Percentiles rank a stretch among this genome's conserved stretches.
Evolutionary conservation across 2,797 vertebrate species (phyloP).

Genomic region (Sardinella longiceps): DNA sequence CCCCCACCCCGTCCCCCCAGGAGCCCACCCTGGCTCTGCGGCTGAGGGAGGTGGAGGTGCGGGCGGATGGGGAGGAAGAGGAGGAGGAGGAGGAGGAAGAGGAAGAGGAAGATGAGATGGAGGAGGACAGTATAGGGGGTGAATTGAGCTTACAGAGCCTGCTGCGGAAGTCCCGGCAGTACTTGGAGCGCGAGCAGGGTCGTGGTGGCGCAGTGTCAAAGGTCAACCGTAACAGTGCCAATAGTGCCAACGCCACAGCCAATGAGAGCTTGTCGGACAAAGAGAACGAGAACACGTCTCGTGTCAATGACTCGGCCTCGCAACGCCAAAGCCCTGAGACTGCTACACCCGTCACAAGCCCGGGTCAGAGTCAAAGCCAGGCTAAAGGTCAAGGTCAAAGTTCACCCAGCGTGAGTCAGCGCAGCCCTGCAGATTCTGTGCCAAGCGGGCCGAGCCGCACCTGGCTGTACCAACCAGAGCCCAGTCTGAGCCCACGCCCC

Average conservation of each 20-base stretch:
- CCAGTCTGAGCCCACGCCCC: constrained; percentile 77
- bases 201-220: constrained; percentile 68
- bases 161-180: constrained; percentile 87
- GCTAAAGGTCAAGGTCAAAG: background rate
- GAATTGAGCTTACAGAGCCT: constrained; percentile 87
- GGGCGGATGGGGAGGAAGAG: constrained; percentile 54
- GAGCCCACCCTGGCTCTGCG: constrained; percentile 46
- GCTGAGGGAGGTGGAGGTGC: constrained; percentile 43
- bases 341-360: constrained; percentile 46
- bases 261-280: constrained; percentile 77
- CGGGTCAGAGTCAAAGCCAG: constrained; percentile 25
- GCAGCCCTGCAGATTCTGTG: background rate
- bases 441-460: constrained; percentile 63
- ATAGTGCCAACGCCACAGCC: background rate
- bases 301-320: constrained; percentile 17
- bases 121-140: constrained; percentile 70
- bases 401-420: constrained; percentile 31
- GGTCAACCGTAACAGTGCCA: constrained; percentile 47
- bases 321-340: constrained; percentile 62
- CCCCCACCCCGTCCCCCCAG: background rate
- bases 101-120: constrained; percentile 58
- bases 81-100: constrained; percentile 55
- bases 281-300: constrained; percentile 75
- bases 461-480: constrained; percentile 79
- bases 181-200: constrained; percentile 82